Conservation (phyloP, 1,140 invertebrate genomes). For the Cotesia vestalis region DNA sequence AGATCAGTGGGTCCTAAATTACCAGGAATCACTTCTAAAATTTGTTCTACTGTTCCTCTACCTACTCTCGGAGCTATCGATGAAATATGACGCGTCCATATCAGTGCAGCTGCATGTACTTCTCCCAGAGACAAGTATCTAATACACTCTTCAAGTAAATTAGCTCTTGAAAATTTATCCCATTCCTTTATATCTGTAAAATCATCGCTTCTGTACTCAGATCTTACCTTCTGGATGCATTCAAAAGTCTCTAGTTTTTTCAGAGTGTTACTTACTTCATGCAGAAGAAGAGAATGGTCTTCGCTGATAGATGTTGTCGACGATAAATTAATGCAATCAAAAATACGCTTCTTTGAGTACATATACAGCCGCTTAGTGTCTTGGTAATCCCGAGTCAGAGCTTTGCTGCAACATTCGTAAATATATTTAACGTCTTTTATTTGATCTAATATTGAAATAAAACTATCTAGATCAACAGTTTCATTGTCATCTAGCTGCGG, state of each 20-base stretch:
- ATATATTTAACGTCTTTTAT: conserved; percentile 55
- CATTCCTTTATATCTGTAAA: conserved; percentile 46
- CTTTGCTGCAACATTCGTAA: conserved; percentile 58
- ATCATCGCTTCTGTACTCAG: conserved; percentile 25
- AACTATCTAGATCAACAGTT: conserved; percentile 39
- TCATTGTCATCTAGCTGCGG: conserved; percentile 46
- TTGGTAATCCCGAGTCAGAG: conserved; percentile 47
- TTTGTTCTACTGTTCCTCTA: conserved; percentile 39
- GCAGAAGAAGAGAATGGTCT: conserved; percentile 35
- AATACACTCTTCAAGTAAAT: conserved; percentile 53
- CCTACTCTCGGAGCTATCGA: conserved; percentile 43
- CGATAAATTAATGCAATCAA: conserved; percentile 44
- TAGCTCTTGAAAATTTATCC: conserved; percentile 51
- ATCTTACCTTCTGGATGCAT: conserved; percentile 44
- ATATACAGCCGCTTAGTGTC: conserved; percentile 50
- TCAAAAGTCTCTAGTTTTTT: conserved; percentile 56
- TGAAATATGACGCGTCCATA: conserved; percentile 55
- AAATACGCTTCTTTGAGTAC: conserved; percentile 53
- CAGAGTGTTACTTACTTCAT: conserved; percentile 46
- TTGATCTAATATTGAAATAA: conserved; percentile 50
- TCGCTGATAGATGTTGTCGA: conserved; percentile 31
- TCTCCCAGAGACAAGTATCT: conserved; percentile 49
- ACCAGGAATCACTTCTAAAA: conserved; percentile 48
- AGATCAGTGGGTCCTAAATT: conserved; percentile 37
- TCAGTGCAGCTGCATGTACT: conserved; percentile 55